Evolutionary conservation across 1,140 invertebrate species (phyloP).

Genomic region (Mycetomoellerius zeteki): DNA sequence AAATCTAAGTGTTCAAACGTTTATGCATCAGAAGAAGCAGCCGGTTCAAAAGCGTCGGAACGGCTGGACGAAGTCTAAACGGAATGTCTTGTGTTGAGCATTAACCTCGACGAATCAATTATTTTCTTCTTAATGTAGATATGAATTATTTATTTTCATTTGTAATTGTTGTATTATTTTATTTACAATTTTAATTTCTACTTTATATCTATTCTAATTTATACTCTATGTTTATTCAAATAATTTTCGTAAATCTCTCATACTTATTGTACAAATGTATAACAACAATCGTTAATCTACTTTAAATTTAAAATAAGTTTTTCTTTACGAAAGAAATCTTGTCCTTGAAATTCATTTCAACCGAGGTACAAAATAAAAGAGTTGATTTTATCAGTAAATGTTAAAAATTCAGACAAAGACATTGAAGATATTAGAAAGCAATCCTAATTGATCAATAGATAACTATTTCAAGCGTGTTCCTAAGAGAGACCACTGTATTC

Average conservation of each 20-base stretch:
- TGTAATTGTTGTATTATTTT: neutral
- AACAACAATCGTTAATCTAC: neutral
- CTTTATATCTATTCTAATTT: no score
- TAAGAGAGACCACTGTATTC: conserved; percentile 2
- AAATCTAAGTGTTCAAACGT: conserved; percentile 44
- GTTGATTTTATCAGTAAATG: neutral
- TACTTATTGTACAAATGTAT: neutral
- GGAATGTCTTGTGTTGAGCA: conserved; percentile 70
- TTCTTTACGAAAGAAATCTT: neutral
- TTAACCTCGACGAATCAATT: conserved; percentile 76
- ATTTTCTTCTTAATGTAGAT: conserved; percentile 53
- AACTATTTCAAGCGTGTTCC: neutral
- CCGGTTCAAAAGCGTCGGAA: conserved; percentile 70
- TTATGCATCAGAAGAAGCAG: conserved; percentile 61
- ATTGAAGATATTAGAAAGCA: neutral
- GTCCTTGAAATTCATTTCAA: neutral
- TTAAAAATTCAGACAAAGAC: neutral
- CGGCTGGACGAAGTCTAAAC: conserved; percentile 74
- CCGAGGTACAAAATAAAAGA: neutral
- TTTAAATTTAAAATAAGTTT: neutral
- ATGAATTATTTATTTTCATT: conserved; percentile 70
- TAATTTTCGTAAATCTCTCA: neutral
- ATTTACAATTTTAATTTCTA: neutral
- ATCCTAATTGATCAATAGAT: neutral
- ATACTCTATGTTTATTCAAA: neutral